phyloP scores from a whole-genome alignment of 2,113 vertebrate genomes.

The Vicugna pacos region DNA sequence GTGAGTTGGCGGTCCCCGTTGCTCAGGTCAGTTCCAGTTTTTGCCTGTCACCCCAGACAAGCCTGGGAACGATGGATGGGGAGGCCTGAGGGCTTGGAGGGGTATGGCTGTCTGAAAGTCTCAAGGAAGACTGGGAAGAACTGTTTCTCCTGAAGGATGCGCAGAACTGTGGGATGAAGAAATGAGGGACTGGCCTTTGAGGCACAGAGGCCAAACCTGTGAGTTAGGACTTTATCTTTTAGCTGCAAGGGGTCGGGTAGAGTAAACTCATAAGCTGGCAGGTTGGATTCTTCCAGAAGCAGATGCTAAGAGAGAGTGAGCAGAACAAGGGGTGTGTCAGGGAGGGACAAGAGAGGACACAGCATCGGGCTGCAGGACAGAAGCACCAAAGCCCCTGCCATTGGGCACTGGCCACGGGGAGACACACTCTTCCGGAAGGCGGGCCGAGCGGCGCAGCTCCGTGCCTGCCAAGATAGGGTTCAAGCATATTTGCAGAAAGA shows the following conservation, averaged over 20 bases:
- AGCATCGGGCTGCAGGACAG: fast-evolving
- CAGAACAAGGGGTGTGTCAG: background rate
- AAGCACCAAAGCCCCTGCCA: background rate
- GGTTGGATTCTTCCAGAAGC: background rate
- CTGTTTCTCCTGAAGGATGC: background rate
- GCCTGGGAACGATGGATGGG: background rate
- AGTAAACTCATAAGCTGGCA: background rate
- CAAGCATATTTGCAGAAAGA: background rate
- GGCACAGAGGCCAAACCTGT: no score
- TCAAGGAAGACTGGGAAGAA: background rate
- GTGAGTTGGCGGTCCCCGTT: fast-evolving
- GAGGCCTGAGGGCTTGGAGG: no score
- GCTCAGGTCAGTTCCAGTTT: fast-evolving
- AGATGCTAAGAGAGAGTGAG: fast-evolving
- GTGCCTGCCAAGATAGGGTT: background rate
- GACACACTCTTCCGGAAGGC: background rate
- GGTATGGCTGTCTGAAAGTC: background rate
- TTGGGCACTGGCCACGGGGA: no score
- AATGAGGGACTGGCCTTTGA: background rate
- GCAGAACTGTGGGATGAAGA: background rate
- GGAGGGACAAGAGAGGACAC: background rate
- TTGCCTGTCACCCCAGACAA: background rate
- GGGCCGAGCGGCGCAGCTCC: fast-evolving
- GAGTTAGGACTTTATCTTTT: background rate
- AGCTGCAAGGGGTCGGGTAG: no score